Percentiles rank a stretch among this genome's conserved stretches.
These are phyloP conservation scores for Odobenus rosmarus DNA, from an alignment of 2,113 vertebrate species.

Conservation along the genomic window DNA sequence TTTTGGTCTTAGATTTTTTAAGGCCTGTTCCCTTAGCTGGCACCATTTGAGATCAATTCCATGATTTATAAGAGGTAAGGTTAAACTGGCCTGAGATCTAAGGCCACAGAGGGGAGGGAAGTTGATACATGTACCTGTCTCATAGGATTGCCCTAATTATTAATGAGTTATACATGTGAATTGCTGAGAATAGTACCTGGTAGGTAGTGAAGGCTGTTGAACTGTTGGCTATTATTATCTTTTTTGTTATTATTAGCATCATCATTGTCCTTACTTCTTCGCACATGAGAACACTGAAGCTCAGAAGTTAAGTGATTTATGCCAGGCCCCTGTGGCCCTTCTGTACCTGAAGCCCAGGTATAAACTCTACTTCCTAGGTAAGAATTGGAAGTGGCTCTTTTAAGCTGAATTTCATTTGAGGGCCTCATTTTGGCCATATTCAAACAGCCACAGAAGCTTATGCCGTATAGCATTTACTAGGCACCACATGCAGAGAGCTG, in stretches of 20 bases:
- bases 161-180: background rate
- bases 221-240: background rate
- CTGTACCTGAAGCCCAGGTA: background rate
- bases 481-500: background rate
- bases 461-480: background rate
- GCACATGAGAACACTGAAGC: background rate
- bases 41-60: background rate
- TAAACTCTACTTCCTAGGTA: background rate
- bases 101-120: background rate
- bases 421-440: background rate
- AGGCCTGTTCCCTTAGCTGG: background rate
- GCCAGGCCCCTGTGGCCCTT: background rate
- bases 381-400: background rate
- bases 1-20: background rate
- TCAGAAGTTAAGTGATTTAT: background rate
- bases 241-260: background rate
- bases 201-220: background rate
- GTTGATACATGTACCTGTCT: background rate
- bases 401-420: conserved; percentile 1
- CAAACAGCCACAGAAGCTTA: background rate
- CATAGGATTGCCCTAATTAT: background rate
- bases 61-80: background rate
- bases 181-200: background rate
- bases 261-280: background rate
- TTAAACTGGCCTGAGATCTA: background rate